phyloP scores from a whole-genome alignment of 2,113 vertebrate species.

The Pseudorasbora parva region DNA sequence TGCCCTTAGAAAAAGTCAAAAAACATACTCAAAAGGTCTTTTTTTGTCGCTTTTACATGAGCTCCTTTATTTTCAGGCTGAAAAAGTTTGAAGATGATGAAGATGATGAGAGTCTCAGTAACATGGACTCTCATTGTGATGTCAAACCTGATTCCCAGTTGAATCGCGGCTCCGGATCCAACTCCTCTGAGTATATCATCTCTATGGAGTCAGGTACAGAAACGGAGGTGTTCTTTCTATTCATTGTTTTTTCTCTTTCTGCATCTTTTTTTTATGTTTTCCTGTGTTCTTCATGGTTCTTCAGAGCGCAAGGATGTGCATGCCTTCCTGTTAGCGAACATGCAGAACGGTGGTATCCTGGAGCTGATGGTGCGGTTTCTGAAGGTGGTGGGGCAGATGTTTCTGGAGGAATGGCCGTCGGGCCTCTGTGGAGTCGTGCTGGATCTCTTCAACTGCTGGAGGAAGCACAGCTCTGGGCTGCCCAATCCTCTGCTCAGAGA shows the following conservation, averaged over 20 bases:
- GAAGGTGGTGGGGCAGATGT: slow-evolving; percentile 89
- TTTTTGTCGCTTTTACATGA: neutral
- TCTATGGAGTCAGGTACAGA: slow-evolving; percentile 89
- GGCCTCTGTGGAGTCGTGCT: slow-evolving; percentile 87
- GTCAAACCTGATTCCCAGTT: slow-evolving; percentile 82
- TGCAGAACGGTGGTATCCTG: slow-evolving; percentile 90
- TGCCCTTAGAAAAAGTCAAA: neutral
- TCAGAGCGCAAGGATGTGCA: slow-evolving; percentile 92
- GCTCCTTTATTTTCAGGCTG: slow-evolving; percentile 72
- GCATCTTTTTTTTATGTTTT: neutral
- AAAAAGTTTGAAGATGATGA: slow-evolving; percentile 92
- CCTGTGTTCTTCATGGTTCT: slow-evolving; percentile 29
- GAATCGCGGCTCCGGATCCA: slow-evolving; percentile 73
- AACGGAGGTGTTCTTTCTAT: neutral
- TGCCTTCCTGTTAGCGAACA: slow-evolving; percentile 84
- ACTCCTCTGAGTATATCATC: slow-evolving; percentile 80
- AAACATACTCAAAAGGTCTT: neutral
- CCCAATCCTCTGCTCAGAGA: slow-evolving; percentile 92
- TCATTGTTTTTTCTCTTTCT: neutral
- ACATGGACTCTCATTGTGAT: slow-evolving; percentile 84
- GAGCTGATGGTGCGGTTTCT: slow-evolving; percentile 94
- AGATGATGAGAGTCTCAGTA: slow-evolving; percentile 89
- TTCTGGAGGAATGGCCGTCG: slow-evolving; percentile 87
- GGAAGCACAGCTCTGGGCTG: slow-evolving; percentile 89
- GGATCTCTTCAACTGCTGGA: slow-evolving; percentile 88